phyloP scores from a whole-genome alignment of 2,113 vertebrate species.

The Cyanocitta stelleri region DNA sequence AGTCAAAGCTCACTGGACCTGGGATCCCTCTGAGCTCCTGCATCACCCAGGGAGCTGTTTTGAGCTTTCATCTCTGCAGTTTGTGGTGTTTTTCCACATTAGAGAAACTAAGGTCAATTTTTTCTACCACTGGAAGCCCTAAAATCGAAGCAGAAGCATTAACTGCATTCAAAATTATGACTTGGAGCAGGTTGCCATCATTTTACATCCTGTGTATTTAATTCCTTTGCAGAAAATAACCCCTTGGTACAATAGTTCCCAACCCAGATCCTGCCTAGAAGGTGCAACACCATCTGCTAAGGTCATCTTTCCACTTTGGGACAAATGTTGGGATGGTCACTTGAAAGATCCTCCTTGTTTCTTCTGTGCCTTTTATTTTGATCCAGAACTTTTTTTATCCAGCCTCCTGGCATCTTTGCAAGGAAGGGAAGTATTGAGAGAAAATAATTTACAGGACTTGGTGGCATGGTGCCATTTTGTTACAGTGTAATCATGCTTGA shows the following conservation, averaged over 20 bases:
- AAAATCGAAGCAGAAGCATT: neutral
- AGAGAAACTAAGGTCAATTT: neutral
- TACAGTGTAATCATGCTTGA: neutral
- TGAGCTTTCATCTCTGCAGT: neutral
- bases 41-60: neutral
- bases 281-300: neutral
- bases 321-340: neutral
- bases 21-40: neutral
- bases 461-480: slow-evolving; percentile 11
- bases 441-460: neutral
- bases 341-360: neutral
- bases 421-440: neutral
- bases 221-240: neutral
- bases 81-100: neutral
- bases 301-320: neutral
- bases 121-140: neutral
- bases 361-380: neutral
- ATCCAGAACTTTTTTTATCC: neutral
- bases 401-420: neutral
- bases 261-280: neutral
- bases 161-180: neutral
- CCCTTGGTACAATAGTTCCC: neutral
- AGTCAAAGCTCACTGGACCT: neutral
- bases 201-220: neutral
- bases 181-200: neutral